Evolutionary conservation across 2,113 vertebrate species (phyloP), one percentile per base, ranked within the genome.

Genomic region (Laterallus jamaicensis): DNA sequence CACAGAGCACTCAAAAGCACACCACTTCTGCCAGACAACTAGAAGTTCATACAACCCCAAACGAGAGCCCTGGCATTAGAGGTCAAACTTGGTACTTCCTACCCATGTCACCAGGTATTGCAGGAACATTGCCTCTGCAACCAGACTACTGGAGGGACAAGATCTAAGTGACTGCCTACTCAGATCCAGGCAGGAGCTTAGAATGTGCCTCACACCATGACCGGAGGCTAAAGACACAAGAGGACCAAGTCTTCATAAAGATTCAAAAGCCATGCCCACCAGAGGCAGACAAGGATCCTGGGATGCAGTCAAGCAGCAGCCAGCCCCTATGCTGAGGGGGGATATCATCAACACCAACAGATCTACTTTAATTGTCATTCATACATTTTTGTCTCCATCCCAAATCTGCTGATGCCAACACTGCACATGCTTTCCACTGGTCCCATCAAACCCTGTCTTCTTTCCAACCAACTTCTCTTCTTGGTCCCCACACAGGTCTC

Each of bases 141-240:
- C 13, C 60, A 60, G n/a, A 11, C 40, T 52, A 6, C 40, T 1
- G 0, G 4, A 35, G 22, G 8, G 20, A 63, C 29, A 1, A 44
- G 11, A 80, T 24, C 42, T 0, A 0, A 75, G 16, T 0, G 3
- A 35, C 40, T 24, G 20, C 50, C 40, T 31, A 28, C 39, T 73
- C 39, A 7, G 35, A 16, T 31, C 37, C 58, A 40, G 25, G 25
- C 52, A 92, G 68, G 32, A 80, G 47, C 42, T 11, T 9, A 44
- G 26, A 55, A 35, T 2, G 5, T 0, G 0, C 8, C 25, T 75
- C 19, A 1, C 35, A 55, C 29, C 12, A 35, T 0, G 2, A 10
- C 32, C 11, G 44, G 13, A 60, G 17, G 85, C 25, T 24, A 10
- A 88, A 32, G 1, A 35, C 26, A 31, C 40, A 22, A 21, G 0